Conservation (phyloP, 1,140 invertebrate species). For the Drosophila pectinifera region DNA sequence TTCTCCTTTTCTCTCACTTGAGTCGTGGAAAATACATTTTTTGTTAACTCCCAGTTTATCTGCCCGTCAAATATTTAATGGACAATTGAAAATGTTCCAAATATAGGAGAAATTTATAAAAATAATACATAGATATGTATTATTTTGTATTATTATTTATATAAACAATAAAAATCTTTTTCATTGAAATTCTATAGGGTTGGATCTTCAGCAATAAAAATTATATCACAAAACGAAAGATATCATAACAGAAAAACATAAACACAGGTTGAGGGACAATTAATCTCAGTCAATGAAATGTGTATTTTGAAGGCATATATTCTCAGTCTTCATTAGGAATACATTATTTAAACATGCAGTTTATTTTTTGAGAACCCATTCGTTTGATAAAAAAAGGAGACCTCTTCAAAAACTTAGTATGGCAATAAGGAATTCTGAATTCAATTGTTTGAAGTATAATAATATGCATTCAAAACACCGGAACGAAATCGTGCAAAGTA, state of each 20-base stretch:
- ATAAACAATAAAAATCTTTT: too few species aligned
- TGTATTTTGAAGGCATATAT: too few species aligned
- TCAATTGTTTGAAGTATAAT: background rate
- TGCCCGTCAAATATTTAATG: too few species aligned
- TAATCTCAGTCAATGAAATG: background rate
- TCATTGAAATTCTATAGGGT: too few species aligned
- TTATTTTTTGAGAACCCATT: background rate
- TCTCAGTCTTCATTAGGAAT: background rate
- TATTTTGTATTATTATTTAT: too few species aligned
- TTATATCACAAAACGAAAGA: too few species aligned
- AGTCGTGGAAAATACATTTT: too few species aligned
- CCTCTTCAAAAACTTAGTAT: background rate
- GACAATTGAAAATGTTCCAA: too few species aligned
- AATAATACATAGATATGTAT: too few species aligned
- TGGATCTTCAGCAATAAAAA: background rate
- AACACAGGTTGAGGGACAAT: background rate
- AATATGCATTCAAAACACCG: background rate
- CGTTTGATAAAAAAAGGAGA: background rate
- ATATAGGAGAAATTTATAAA: too few species aligned
- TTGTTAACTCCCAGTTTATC: too few species aligned
- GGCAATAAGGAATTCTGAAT: background rate
- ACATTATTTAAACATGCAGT: background rate
- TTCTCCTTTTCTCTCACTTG: too few species aligned
- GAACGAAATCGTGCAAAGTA: conserved; percentile 5
- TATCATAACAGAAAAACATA: background rate